Conservation (phyloP, 2,113 vertebrate species). For the Trochalopteron elliotii region DNA sequence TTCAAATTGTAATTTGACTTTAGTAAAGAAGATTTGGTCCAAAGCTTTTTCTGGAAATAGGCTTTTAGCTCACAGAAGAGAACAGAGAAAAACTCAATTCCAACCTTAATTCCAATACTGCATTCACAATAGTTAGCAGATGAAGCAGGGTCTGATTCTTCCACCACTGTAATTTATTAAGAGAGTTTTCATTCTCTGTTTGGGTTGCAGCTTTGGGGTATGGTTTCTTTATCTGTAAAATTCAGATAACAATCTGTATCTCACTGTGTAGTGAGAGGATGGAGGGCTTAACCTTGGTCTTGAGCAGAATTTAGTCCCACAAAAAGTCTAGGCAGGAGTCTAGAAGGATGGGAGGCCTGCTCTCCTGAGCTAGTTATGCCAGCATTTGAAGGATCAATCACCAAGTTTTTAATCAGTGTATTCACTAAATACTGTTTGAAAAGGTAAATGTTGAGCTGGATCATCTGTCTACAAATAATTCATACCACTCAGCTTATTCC, state of each 20-base stretch:
- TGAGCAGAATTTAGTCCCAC: background rate
- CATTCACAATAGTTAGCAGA: background rate
- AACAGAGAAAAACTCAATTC: background rate
- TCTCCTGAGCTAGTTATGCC: background rate
- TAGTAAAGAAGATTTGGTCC: background rate
- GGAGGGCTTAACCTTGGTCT: background rate
- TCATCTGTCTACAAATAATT: slow-evolving; percentile 47
- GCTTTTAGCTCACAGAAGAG: background rate
- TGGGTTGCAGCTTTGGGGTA: background rate
- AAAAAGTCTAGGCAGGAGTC: background rate
- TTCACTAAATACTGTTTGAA: slow-evolving; percentile 7
- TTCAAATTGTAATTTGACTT: slow-evolving; percentile 19
- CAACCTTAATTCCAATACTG: background rate
- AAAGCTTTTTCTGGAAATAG: background rate
- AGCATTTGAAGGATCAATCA: background rate
- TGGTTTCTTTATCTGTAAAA: background rate
- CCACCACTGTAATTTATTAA: background rate
- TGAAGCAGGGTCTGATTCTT: background rate
- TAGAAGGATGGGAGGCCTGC: background rate
- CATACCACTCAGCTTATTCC: slow-evolving; percentile 28
- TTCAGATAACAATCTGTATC: background rate
- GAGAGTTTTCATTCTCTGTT: background rate
- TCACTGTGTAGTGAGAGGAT: background rate
- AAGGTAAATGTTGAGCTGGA: slow-evolving; percentile 45
- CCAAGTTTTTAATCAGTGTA: slow-evolving; percentile 7